Base-by-base conservation (phyloP, 2,797 vertebrate species). In the Chaetophractus vellerosus region DNA sequence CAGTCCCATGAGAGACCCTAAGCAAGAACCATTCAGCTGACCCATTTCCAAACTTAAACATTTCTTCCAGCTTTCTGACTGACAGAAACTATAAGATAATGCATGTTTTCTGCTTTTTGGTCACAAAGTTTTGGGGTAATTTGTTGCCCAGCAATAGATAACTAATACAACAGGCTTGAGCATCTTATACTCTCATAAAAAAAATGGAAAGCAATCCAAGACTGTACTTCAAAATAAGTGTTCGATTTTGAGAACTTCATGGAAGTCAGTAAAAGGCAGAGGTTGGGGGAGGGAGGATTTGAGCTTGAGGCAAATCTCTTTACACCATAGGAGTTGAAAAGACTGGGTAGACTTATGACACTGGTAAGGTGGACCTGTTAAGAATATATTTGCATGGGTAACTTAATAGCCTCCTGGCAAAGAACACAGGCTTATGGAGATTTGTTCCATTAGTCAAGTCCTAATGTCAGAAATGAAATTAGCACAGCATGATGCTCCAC, bases 71-170 rank as follows among this genome's bases (percentile, higher is more conserved):
- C 69, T 69, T 55, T 31, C 3, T 8, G 6, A 31, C 5, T 61
- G 52, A 63, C 41, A 78, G 45, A 71, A 92, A 88, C 64, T 41
- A 0, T 16, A 31, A 64, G 33, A 52, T 26, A 36, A 52, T 76
- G 71, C 69, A 68, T n/a, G 21, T 24, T 80, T 48, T 14, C 8
- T 92, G 48, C 50, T 78, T 55, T 64, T 26, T n/a, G 61, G 15
- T 90, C 31, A 88, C 18, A 63, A 14, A 55, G 26, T 48, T 89
- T 24, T 26, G 79, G 12, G 1, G 14, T 71, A 83, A 57, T 63
- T 95, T 91, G 45, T 88, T 78, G 68, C 4, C 2, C 36, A 91
- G 28, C 69, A 87, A 61, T 88, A 86, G 33, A 76, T 81, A 93
- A 82, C 71, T 45, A 93, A 90, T 41, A 33, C 1, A 55, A 23